Evolutionary conservation across 2,888 invertebrate genomes (phyloP), one percentile per base, ranked within the genome.

Genomic region (Mythimna vitellina): DNA sequence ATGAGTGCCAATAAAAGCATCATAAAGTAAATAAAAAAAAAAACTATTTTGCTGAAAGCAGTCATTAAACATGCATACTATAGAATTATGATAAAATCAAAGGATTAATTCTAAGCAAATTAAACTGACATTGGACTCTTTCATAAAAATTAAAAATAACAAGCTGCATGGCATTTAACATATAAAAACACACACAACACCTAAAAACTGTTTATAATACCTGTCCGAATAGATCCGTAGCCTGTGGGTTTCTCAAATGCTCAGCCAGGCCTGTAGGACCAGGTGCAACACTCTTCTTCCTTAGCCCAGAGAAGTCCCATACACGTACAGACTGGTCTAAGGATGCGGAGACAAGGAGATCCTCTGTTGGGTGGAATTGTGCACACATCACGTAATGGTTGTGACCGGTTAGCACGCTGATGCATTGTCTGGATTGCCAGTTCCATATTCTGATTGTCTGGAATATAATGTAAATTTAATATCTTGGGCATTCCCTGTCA

Each of bases 371-470:
- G 92, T 99, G 99, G 94, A 99, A 99, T 93, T 98, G 98, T 0
- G 99, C 99, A 91, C 99, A 99, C 99, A 99, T 99, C 0, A 99
- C 99, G 93, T 99, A 99, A 93, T 99, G 99, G 94, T 99, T 99
- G 96, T 99, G 99, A 0, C 99, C 99, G 0, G 99, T 99, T 5
- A 99, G 96, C 0, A 99, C 99, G 87, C 98, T 99, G 89, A 99
- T 99, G 90, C 99, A 99, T 75, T 98, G 99, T 29, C 99, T 97
- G 56, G 99, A 99, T 93, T 99, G 99, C 99, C 99, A 99, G 93
- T 99, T 99, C 99, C 99, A 99, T 89, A 99, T 99, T 78, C 99
- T 97, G 84, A 99, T 99, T 0, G 99, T 99, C 96, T 97, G 96
- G 29, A 86, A 89, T 71, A 9, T 72, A 66, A 69, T 49, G 7